Evolutionary conservation across 2,888 invertebrate species (phyloP), one percentile per base, ranked within the genome.

Genomic region (Corbicula japonica): DNA sequence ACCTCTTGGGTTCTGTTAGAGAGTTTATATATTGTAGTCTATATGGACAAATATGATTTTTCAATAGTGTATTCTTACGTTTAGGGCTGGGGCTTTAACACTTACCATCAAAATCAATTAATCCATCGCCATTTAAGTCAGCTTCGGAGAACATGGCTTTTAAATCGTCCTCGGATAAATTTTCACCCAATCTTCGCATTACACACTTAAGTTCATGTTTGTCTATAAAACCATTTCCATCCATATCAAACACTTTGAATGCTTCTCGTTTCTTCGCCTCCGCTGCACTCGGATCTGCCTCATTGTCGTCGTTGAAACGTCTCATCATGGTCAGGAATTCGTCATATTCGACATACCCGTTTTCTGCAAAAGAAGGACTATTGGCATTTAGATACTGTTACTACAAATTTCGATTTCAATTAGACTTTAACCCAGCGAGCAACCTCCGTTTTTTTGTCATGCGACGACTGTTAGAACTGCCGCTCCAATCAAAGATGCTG

Each of bases 61-160:
- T n/a, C n/a, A n/a, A n/a, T n/a, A n/a, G n/a, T n/a, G n/a, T n/a
- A n/a, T n/a, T n/a, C n/a, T n/a, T n/a, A n/a, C n/a, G n/a, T n/a
- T n/a, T n/a, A n/a, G n/a, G n/a, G n/a, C n/a, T n/a, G n/a, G n/a
- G n/a, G n/a, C n/a, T n/a, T n/a, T n/a, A n/a, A n/a, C n/a, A n/a
- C 85, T 65, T 74, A 92, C 93, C 93, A 76, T 92, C 91, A 80
- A 90, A 92, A 76, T 93, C 92, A 82, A 93, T 93, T 75, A 91
- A 88, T 12, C 93, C 93, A 71, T 93, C 93, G 0, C 90, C 90
- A 76, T 93, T 92, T 46, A 89, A 83, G 77, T 93, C 93, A 0
- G 93, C 93, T 63, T 91, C 88, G 50, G 87, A 84, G 78, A 93
- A 91, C 93, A 93, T 93, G 28, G 88, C 91, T 50, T 90, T 91